Evolutionary conservation across 2,888 invertebrate species (phyloP), one percentile per base, ranked within the genome.

Genomic region (Brachynemurus nebulosus): DNA sequence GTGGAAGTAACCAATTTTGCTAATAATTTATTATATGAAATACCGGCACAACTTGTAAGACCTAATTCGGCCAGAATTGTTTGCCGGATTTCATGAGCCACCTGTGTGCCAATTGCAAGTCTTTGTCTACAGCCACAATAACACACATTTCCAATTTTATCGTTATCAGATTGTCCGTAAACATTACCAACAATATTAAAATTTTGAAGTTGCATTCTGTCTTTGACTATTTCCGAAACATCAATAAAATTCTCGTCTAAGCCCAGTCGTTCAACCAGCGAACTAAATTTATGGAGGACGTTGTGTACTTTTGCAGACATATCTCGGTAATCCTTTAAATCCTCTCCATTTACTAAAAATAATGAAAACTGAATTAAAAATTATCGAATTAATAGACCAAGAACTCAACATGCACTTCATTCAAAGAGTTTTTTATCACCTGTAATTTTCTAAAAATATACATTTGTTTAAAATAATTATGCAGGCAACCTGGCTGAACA

Each of bases 221-320:
- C 66, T 50, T 69, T 67, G 36, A 83, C 75, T 55, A 80, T 58
- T 45, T 74, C 70, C 50, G 84, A 80, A 50, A 88, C 78, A 67
- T 90, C 89, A 54, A 89, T 68, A 61, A 72, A 89, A 60, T 86
- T 86, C 61, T 90, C 90, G 64, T 90, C 89, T 57, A 89, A 72
- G 11, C 89, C 88, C 44, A 89, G 68, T 56, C 85, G 76, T 61
- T 90, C 89, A 0, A 88, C 84, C 40, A 75, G 65, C 40, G 76
- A 72, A 45, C 82, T 80, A 65, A 78, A 86, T 54, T 72, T 74
- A 51, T 78, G 76, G 48, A 89, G 64, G 48, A 81, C 65, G 47
- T 75, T 73, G 51, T 81, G 80, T 49, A 89, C 78, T 64, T 81
- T 79, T 51, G 78, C 74, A 2, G 89, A 89, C 61, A 79, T 77